Evolutionary conservation across 1,140 invertebrate species (phyloP), one percentile per base, ranked within the genome.

Genomic region (Samia ricini): DNA sequence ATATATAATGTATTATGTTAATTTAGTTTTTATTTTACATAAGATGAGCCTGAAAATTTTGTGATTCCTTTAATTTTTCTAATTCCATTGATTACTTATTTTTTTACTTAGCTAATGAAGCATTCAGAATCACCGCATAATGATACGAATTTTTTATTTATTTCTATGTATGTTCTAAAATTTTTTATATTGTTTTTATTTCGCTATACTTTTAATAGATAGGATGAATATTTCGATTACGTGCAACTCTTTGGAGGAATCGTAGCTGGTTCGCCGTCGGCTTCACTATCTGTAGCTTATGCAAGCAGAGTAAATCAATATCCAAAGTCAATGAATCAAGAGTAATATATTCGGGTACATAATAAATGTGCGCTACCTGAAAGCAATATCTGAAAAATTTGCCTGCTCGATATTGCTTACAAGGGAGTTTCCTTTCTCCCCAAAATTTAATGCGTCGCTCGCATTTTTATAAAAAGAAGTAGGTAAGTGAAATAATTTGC

Each of bases 341-440:
- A 87, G 85, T 90, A 90, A 90, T 90, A 90, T 90, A 89, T 90
- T 87, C 86, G 88, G 88, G 88, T 90, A 89, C 88, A 90, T 90
- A 90, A 90, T 90, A 90, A 90, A 90, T 90, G 88, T 89, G 85
- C 85, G 77, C 86, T 90, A 90, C 88, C 88, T 90, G 88, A 89
- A 89, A 78, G 85, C 88, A 90, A 90, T 90, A 90, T 90, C 88
- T 90, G 86, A 90, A 90, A 90, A 90, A 89, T 90, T 89, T 89
- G 88, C 88, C 86, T 89, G 76, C 79, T 88, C 88, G 85, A 88
- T 90, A 90, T 90, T 87, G 88, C 88, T 90, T 90, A 90, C 85
- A 89, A 85, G 83, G 83, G 82, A 89, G 85, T 89, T 89, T 88
- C 88, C 84, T 89, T 90, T 88, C 85, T 88, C 79, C 88, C 86